Evolutionary conservation across 2,888 invertebrate species (phyloP), one percentile per base, ranked within the genome.

Genomic region (Drosophila infuscata): DNA sequence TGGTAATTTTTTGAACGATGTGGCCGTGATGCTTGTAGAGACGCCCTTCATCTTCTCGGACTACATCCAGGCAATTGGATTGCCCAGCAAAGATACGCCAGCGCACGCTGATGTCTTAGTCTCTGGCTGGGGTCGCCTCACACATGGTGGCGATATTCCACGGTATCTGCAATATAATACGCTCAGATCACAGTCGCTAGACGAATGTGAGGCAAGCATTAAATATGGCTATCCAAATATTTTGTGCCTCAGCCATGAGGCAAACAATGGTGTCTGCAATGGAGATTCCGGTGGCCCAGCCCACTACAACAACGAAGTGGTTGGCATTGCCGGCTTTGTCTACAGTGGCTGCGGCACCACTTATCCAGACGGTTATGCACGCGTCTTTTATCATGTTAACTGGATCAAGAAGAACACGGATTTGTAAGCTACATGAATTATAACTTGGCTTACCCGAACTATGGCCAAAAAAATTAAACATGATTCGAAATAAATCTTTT

Each of bases 201-300:
- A 46, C 0, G 43, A 48, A 7, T 84, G 84, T n/a, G 35, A 75
- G 0, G 17, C 48, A 0, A 25, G 43, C 32, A 91, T 92, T 20
- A 49, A 71, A 0, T 76, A 73, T 64, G 81, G 78, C 7, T 70
- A 86, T 9, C 71, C 75, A 5, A 67, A 76, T 3, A 70, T 91
- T 3, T 53, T 93, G 30, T 93, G 93, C 62, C 81, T 92, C 41
- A 70, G 58, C 29, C 92, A 91, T 52, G 63, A 57, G 20, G 60
- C 41, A 0, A 48, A 81, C 33, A 86, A 89, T 51, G 92, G 92
- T 3, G 88, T 84, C n/a, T 92, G 92, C 75, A 79, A 85, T 35
- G 92, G 91, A 0, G 92, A 92, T 60, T 92, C 91, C 6, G 92
- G 92, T 17, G 92, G 92, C 8, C 92, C 92, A 33, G 91, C 92